Evolutionary conservation across 2,888 invertebrate genomes (phyloP).

Genomic region (Sylvicola cinctus): DNA sequence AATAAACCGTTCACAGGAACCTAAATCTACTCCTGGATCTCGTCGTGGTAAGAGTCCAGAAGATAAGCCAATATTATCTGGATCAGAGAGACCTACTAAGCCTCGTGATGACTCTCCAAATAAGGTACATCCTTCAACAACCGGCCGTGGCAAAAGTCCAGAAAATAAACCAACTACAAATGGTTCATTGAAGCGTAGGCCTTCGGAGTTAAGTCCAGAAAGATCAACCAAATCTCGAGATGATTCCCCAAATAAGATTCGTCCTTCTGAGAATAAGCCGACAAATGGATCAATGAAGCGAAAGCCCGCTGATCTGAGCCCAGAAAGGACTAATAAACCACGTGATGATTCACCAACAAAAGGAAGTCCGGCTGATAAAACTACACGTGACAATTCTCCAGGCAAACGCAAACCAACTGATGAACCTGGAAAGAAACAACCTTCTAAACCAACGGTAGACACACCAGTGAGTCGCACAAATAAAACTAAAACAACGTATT

Average conservation of each 20-base stretch:
- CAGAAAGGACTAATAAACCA: conserved; percentile 1
- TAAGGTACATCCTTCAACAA: too few relatives aligned
- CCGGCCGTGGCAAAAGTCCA: conserved; percentile 7
- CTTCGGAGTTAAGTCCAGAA: conserved; percentile 8
- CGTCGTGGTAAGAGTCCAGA: too few relatives aligned
- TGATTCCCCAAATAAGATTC: conserved; percentile 1
- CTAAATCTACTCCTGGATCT: too few relatives aligned
- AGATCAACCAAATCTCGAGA: background rate
- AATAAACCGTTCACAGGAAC: background rate
- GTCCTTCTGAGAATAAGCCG: conserved; percentile 1
- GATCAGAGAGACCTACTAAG: too few relatives aligned
- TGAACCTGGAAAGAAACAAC: background rate
- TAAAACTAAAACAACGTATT: too few relatives aligned
- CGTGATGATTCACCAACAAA: conserved; percentile 1
- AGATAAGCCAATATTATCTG: too few relatives aligned
- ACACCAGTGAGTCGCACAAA: too few relatives aligned
- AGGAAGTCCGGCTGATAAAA: conserved; percentile 5
- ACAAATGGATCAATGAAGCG: background rate
- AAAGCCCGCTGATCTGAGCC: conserved; percentile 1
- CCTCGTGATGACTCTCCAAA: too few relatives aligned
- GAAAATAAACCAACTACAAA: conserved; percentile 12
- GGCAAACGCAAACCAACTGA: conserved; percentile 4
- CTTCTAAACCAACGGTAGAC: background rate
- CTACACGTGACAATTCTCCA: background rate
- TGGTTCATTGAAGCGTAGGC: conserved; percentile 8